phyloP scores from a whole-genome alignment of 2,888 invertebrate genomes.

The Cataglyphis albicans region DNA sequence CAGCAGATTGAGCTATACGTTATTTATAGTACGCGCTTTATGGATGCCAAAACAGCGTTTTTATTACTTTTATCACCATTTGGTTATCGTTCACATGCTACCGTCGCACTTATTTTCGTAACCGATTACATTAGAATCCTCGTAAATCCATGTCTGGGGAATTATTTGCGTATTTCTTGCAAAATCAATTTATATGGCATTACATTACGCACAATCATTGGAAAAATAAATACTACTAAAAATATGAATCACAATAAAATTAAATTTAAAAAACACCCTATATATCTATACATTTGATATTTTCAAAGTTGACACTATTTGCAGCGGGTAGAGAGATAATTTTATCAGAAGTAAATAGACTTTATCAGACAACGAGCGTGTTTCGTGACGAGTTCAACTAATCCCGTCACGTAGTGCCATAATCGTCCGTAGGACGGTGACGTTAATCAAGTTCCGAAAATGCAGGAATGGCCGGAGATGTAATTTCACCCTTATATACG shows the following conservation, averaged over 20 bases:
- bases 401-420: slow-evolving; percentile 73
- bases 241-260: neutral
- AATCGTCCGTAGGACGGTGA: slow-evolving; percentile 72
- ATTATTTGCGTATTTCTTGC: neutral
- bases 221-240: neutral
- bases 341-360: neutral
- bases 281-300: neutral
- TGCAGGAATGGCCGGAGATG: slow-evolving; percentile 76
- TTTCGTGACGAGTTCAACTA: slow-evolving; percentile 66
- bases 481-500: slow-evolving; percentile 79
- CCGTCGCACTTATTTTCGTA: slow-evolving; percentile 30
- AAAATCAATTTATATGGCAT: neutral
- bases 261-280: neutral
- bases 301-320: neutral
- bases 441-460: slow-evolving; percentile 82
- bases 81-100: slow-evolving; percentile 12
- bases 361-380: slow-evolving; percentile 58
- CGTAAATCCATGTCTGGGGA: slow-evolving; percentile 13
- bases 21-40: slow-evolving; percentile 56
- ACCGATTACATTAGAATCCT: slow-evolving; percentile 31
- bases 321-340: no score
- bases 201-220: neutral
- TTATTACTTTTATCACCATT: slow-evolving; percentile 48
- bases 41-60: slow-evolving; percentile 43
- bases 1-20: slow-evolving; percentile 53